phyloP scores from a whole-genome alignment of 2,797 vertebrate species.

The Semotilus atromaculatus region DNA sequence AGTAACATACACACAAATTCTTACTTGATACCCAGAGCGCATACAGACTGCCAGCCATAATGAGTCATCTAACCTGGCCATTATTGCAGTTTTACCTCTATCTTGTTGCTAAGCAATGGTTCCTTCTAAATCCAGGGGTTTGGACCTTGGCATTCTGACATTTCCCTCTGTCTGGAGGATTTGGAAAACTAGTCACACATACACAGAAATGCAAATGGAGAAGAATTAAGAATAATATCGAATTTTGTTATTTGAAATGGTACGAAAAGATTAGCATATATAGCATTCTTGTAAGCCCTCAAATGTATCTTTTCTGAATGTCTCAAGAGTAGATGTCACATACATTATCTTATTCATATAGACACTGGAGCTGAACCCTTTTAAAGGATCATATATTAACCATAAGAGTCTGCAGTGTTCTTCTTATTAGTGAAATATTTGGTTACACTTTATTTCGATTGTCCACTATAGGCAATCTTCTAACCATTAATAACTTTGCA shows the following conservation, averaged over 20 bases:
- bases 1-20: constrained; percentile 1
- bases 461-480: not conserved
- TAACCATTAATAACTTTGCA: no score
- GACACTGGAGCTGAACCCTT: constrained; percentile 66
- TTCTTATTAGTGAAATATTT: not conserved
- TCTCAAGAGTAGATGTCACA: constrained; percentile 1
- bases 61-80: constrained; percentile 55
- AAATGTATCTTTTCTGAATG: not conserved
- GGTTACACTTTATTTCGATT: not conserved
- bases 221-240: constrained; percentile 10
- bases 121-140: constrained; percentile 53
- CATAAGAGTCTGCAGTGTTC: not conserved
- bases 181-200: constrained; percentile 15
- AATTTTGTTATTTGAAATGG: not conserved
- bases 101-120: constrained; percentile 70
- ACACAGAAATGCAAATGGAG: constrained; percentile 15
- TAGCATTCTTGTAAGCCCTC: not conserved
- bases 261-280: not conserved
- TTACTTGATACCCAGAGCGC: constrained; percentile 11
- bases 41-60: constrained; percentile 40
- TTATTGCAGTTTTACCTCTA: constrained; percentile 50
- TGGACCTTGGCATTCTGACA: constrained; percentile 28
- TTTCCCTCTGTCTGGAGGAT: constrained; percentile 31
- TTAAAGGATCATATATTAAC: not conserved
- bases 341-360: constrained; percentile 10